Evolutionary conservation across 2,113 vertebrate species (phyloP).

Genomic region (Pollachius pollachius): DNA sequence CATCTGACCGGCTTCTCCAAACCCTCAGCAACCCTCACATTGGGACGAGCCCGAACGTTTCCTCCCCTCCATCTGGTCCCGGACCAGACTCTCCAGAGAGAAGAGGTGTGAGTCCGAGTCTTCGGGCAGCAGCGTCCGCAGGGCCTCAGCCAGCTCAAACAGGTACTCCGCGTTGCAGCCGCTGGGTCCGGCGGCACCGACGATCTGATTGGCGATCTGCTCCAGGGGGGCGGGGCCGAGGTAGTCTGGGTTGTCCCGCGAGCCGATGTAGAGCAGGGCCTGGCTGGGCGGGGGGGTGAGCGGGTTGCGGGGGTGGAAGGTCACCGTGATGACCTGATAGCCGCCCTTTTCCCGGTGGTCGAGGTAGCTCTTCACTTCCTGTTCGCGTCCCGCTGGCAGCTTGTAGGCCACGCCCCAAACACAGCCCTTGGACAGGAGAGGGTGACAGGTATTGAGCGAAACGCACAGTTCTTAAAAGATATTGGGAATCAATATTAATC

Average conservation of each 20-base stretch:
- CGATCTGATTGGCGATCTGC: conserved; percentile 92
- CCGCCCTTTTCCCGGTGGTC: conserved; percentile 95
- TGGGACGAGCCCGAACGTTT: not conserved
- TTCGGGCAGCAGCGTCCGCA: conserved; percentile 87
- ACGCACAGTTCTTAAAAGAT: not conserved
- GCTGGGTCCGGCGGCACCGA: conserved; percentile 84
- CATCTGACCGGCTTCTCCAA: too few species aligned
- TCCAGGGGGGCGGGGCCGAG: conserved; percentile 94
- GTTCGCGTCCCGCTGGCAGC: conserved; percentile 84
- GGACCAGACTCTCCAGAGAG: conserved; percentile 88
- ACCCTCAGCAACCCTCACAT: too few species aligned
- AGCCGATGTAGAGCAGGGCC: conserved; percentile 90
- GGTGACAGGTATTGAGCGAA: not conserved
- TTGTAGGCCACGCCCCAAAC: conserved; percentile 97
- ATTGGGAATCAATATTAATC: too few species aligned
- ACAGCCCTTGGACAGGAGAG: conserved; percentile 75
- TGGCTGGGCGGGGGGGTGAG: conserved; percentile 53
- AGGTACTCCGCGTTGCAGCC: conserved; percentile 93
- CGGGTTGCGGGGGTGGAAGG: conserved; percentile 78
- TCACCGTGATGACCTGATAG: conserved; percentile 83
- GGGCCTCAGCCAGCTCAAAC: conserved; percentile 89
- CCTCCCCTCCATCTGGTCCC: conserved; percentile 67
- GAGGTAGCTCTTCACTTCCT: conserved; percentile 91
- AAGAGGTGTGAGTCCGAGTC: conserved; percentile 91
- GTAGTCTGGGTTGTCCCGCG: conserved; percentile 90